Conservation (phyloP, 2,888 invertebrate genomes). For the Cryptosula pallasiana region DNA sequence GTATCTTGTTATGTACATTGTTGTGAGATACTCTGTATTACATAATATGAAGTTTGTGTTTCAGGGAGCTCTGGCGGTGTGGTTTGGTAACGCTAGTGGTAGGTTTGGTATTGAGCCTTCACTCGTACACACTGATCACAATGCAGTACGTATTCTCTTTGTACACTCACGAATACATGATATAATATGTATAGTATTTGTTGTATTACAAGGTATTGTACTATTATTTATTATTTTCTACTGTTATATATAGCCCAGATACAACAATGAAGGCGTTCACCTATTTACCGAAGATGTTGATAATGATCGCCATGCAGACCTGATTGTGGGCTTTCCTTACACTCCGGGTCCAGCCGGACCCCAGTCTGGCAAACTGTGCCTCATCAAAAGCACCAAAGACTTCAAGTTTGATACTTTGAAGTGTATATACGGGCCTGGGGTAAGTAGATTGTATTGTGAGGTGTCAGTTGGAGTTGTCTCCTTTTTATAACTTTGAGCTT, state of each 20-base stretch:
- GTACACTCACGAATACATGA: too few relatives aligned
- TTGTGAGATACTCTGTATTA: too few relatives aligned
- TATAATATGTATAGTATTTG: too few relatives aligned
- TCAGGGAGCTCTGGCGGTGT: not conserved
- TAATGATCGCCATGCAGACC: not conserved
- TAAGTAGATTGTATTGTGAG: not conserved
- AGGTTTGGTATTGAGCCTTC: not conserved
- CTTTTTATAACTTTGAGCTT: too few relatives aligned
- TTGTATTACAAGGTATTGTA: too few relatives aligned
- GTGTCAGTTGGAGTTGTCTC: too few relatives aligned
- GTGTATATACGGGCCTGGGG: constrained; percentile 6
- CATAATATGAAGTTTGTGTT: too few relatives aligned
- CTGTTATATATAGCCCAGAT: not conserved
- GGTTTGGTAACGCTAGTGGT: not conserved
- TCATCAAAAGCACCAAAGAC: not conserved
- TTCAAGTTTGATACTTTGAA: constrained; percentile 4
- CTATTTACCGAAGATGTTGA: not conserved
- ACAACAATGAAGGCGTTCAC: not conserved
- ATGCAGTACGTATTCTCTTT: constrained; percentile 1
- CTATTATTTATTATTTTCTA: too few relatives aligned
- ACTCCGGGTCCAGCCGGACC: constrained; percentile 12
- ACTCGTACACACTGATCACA: not conserved
- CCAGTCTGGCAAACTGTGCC: constrained; percentile 7
- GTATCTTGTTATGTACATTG: too few relatives aligned
- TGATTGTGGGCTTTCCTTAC: not conserved